Evolutionary conservation across 2,888 invertebrate genomes (phyloP), one percentile per base, ranked within the genome.

Genomic region (Cenopis cana): DNA sequence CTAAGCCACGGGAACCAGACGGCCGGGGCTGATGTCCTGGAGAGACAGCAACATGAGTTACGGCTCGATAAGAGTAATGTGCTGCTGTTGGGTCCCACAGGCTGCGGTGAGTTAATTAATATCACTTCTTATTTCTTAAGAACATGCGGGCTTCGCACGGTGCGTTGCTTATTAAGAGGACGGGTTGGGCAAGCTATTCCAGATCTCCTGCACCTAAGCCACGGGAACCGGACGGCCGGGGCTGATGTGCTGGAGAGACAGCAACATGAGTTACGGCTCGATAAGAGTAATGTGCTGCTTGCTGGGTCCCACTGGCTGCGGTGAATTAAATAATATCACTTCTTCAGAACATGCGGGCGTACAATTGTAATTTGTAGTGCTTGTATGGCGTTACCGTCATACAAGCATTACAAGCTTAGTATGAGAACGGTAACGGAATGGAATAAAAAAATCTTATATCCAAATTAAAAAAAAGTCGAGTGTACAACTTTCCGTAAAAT

Each of bases 231-330:
- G 50, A 38, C 76, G 49, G 84, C 82, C 57, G 96, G 96, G 67
- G 97, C 97, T 0, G 98, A 98, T 78, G 95, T 98, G 72, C 90
- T 98, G 33, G 98, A 98, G 79, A 94, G 96, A 60, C 96, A 96
- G 74, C 95, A 96, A 65, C 97, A 97, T 87, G 98, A 98, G 79
- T 93, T 98, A 55, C 95, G 97, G 77, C 91, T 99, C 73, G 99
- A 99, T 86, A 99, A 99, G 93, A 97, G 98, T 86, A 99, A 99
- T 87, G 99, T 99, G 67, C 94, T 99, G 29, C 95, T n/a, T 99
- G 83, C 93, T 99, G 64, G 99, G 99, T 10, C 99, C 99, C 18
- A 99, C 99, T 0, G 99, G 99, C 66, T 98, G 98, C 81, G 99
- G 98, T 91, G 94, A 96, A 87, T 80, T 11, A 12, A 33, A 3